Evolutionary conservation across 2,797 vertebrate genomes (phyloP), one percentile per base, ranked within the genome.

Genomic region (Tangara arthus): DNA sequence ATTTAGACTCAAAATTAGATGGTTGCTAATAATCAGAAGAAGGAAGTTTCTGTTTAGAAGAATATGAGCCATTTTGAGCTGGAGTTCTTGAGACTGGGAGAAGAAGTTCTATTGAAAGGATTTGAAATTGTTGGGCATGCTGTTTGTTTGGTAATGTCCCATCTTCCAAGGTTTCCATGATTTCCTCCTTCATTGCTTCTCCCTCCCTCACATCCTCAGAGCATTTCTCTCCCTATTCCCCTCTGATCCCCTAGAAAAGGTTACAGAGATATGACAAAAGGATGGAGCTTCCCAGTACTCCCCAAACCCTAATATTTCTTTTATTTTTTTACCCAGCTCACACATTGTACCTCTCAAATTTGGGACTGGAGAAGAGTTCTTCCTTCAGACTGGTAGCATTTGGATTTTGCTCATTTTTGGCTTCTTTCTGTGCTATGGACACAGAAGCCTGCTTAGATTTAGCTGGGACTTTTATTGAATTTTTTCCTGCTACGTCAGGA

Each of bases 181-280:
- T 41, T 42, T 41, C 41, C 15, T 46, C 21, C 6, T 7, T 79
- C 35, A 17, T 6, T 3, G 0, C 39, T 85, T 69, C 42, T 81
- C 12, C 14, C 12, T 10, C 3, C 3, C 15, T 60, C 60, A 9
- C 7, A 34, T 23, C 52, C 32, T 80, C 10, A 2, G n/a, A 66
- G 80, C 1, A 2, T 7, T 77, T 68, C 12, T n/a, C 12, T 10
- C 23, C 32, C 14, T 13, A 0, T 6, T 1, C 23, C 34, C 8
- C 41, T 89, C 23, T 44, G n/a, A 80, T 24, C 12, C 37, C 15
- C 9, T 44, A 7, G 11, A 66, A 80, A 30, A 64, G 2, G 12
- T 53, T 37, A 18, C 21, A 64, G 56, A 64, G 47, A 46, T 3
- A 11, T 9, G 9, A 49, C 9, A 19, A 68, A 88, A 83, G 24